Base-by-base conservation (phyloP, 2,113 vertebrate genomes). In the Leucosticte australis region DNA sequence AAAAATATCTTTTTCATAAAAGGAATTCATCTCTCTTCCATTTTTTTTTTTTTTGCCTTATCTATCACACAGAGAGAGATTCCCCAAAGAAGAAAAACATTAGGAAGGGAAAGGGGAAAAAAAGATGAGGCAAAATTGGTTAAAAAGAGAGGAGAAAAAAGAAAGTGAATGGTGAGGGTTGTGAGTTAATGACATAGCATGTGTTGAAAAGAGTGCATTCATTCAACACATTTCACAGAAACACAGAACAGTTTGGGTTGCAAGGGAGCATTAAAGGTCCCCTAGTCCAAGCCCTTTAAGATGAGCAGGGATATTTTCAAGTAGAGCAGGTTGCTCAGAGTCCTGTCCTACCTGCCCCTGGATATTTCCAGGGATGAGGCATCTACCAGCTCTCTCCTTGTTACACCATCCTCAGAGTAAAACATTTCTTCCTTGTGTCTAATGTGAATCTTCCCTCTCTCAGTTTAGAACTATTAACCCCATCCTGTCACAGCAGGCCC, bases 401-500 rank as follows among this genome's bases (percentile, higher is more conserved):
- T 26, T 35, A 26, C 12, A 37, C 14, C 18, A 35, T 18, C 2
- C 9, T 49, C 31, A 37, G 14, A 2, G 8, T 55, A 27, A 74
- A 92, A 10, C 1, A 8, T 44, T 88, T 62, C 23, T 35, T 70
- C 30, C 18, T 47, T 17, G 5, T 39, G 21, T 8, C 13, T 15
- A 19, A 9, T 11, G 4, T 24, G 4, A 46, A 50, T n/a, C 35
- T 35, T 15, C 24, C 5, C 7, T 57, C 12, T 59, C 69, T 55
- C 3, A 46, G 6, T 39, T 73, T 55, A 33, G 59, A 81, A 24
- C 7, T 14, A 3, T 42, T 59, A 59, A 26, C 5, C 7, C 19
- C 0, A 0, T n/a, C 35, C 21, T 65, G 5, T 56, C 7, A 1
- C 53, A 11, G 11, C 37, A 60, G 24, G 2, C 5, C 6, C 13